Conservation (phyloP, 2,888 invertebrate genomes). For the Elgonia sp. region DNA sequence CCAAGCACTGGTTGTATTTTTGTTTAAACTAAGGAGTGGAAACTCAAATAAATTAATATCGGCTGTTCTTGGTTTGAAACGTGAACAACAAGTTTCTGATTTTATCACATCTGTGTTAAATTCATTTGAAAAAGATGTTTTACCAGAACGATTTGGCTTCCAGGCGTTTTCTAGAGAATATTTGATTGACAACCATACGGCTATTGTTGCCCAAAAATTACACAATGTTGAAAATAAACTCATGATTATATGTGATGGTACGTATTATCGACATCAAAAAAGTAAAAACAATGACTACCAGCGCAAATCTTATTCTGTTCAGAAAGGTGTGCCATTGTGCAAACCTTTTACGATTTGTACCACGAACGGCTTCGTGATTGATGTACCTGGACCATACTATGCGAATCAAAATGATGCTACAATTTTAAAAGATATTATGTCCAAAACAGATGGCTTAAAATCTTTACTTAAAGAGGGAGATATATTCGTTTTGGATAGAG, state of each 20-base stretch:
- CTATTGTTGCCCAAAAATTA: slow-evolving; percentile 42
- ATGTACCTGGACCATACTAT: slow-evolving; percentile 55
- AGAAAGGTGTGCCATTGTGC: slow-evolving; percentile 66
- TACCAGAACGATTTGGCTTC: slow-evolving; percentile 59
- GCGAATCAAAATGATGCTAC: slow-evolving; percentile 66
- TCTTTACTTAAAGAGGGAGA: slow-evolving; percentile 73
- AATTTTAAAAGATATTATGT: slow-evolving; percentile 32
- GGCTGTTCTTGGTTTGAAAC: slow-evolving; percentile 62
- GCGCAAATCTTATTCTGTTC: slow-evolving; percentile 72
- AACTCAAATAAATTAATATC: slow-evolving; percentile 71
- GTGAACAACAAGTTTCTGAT: slow-evolving; percentile 64
- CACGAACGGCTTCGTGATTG: slow-evolving; percentile 44
- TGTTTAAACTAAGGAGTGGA: slow-evolving; percentile 74
- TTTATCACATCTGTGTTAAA: slow-evolving; percentile 52
- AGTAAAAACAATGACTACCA: slow-evolving; percentile 72
- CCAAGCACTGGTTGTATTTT: slow-evolving; percentile 65
- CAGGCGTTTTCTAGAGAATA: slow-evolving; percentile 37
- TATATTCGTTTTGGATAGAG: slow-evolving; percentile 75
- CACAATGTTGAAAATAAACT: slow-evolving; percentile 51
- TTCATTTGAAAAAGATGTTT: slow-evolving; percentile 71
- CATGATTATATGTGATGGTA: slow-evolving; percentile 62
- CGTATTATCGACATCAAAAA: slow-evolving; percentile 69
- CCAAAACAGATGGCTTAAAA: slow-evolving; percentile 16
- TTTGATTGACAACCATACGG: slow-evolving; percentile 57
- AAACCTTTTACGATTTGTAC: slow-evolving; percentile 69